These are phyloP conservation scores for Saccopteryx bilineata DNA, from an alignment of 2,113 vertebrate species.

Conservation along the genomic window DNA sequence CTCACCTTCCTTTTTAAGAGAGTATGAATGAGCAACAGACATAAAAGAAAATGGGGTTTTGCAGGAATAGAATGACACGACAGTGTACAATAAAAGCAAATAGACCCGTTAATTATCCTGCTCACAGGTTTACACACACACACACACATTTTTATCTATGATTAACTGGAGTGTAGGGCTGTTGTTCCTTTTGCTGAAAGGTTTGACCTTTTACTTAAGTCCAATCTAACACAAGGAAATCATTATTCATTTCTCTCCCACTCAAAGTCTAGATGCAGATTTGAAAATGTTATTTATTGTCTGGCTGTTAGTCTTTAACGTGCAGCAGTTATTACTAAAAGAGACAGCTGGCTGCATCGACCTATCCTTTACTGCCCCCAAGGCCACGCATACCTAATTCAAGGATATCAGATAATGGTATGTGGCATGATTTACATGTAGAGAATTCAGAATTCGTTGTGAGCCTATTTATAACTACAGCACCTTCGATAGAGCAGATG, in stretches of 20 bases:
- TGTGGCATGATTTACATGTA: constrained; percentile 81
- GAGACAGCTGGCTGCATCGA: constrained; percentile 75
- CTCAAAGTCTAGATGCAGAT: constrained; percentile 78
- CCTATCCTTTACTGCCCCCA: constrained; percentile 70
- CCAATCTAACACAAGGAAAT: constrained; percentile 68
- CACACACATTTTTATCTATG: constrained; percentile 29
- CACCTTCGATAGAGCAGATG: constrained; percentile 66
- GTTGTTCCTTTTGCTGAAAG: constrained; percentile 61
- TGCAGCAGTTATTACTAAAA: constrained; percentile 74
- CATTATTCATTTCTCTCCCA: constrained; percentile 75
- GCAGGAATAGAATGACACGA: constrained; percentile 36
- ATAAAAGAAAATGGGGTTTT: constrained; percentile 55
- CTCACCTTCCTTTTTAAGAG: constrained; percentile 58
- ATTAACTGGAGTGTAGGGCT: constrained; percentile 24
- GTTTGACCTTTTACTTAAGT: constrained; percentile 74
- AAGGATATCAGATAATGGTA: constrained; percentile 83
- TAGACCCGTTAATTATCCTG: background rate
- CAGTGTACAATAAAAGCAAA: background rate
- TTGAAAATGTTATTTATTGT: constrained; percentile 81
- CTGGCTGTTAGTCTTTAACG: constrained; percentile 69
- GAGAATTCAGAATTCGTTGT: constrained; percentile 84
- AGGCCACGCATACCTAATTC: constrained; percentile 77
- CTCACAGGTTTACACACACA: constrained; percentile 59
- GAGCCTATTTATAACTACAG: constrained; percentile 82
- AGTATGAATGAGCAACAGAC: background rate